Base-by-base conservation (phyloP, 1,140 invertebrate genomes). In the Zaprionus africanus region DNA sequence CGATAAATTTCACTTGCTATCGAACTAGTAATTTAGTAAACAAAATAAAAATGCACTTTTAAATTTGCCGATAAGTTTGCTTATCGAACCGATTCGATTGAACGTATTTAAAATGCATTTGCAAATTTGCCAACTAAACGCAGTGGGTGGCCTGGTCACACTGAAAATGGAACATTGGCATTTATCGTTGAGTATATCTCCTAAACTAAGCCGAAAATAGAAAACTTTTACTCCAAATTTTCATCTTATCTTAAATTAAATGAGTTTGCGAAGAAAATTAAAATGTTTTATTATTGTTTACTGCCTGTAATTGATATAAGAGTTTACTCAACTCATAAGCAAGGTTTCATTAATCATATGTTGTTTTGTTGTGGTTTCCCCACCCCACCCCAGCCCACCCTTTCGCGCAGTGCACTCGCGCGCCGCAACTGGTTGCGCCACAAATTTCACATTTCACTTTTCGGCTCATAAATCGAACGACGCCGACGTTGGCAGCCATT, bases 381-480 rank as follows among this genome's bases (percentile, higher is more conserved):
- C 31, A 34, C 31, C 9, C 36, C 36, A 5, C 12, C 36, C 13
- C 13, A 38, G 36, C 41, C 41, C 41, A 46, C 41, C 41, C 41
- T 46, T 46, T 46, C n/a, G 41, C 46, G 46, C 46, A 51, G n/a
- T 51, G 46, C 17, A 51, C 46, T 51, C 46, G 22, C 36, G 36
- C 41, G 11, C n/a, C 46, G 3, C 17, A 51, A 51, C 46, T 51
- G 46, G 46, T 51, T 51, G 46, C 22, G 51, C 59, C 38, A 66
- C n/a, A 67, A 63, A 73, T 63, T 65, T 57, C 64, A 62, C 67
- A 58, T 74, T 86, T 86, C 82, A 86, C 82, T 86, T 85, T 85
- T 72, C 71, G 74, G 63, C 49, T 53, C 72, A 82, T 79, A 86
- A 86, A 86, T 82, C 62, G 64, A 64, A 65, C 41, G 64, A 24